Conservation (phyloP, 1,140 invertebrate species). For the Neodiprion lecontei region DNA sequence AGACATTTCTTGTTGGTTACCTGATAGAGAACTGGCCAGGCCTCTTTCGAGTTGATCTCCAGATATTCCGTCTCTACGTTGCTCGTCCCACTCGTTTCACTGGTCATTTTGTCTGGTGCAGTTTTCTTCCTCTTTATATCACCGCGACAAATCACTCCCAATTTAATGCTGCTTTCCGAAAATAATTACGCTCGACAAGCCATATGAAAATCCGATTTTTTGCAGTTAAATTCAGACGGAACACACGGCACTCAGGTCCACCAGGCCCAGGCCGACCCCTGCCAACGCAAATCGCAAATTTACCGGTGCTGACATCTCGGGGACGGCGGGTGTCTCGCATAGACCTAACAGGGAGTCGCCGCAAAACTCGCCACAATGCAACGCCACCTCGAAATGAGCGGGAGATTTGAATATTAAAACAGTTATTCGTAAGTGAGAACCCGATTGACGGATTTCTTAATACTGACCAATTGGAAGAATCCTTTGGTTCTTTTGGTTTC, state of each 20-base stretch:
- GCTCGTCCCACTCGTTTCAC: slow-evolving; percentile 50
- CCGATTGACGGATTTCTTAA: too few relatives aligned
- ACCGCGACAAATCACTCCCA: neutral
- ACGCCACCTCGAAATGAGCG: too few relatives aligned
- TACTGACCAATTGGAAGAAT: too few relatives aligned
- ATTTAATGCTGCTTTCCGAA: neutral
- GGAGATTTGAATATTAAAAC: too few relatives aligned
- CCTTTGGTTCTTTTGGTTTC: too few relatives aligned
- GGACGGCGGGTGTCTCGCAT: neutral
- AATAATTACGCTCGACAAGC: neutral
- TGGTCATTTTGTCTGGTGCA: neutral
- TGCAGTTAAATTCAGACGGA: neutral
- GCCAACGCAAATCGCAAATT: neutral
- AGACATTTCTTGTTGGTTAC: slow-evolving; percentile 50
- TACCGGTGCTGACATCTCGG: neutral
- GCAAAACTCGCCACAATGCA: neutral
- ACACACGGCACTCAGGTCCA: neutral
- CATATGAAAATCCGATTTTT: neutral
- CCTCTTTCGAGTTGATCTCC: slow-evolving; percentile 68
- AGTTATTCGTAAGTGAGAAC: too few relatives aligned
- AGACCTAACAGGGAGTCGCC: neutral
- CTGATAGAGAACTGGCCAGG: slow-evolving; percentile 73
- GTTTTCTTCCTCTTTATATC: neutral
- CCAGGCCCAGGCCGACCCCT: neutral
- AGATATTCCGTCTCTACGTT: slow-evolving; percentile 73